Percentiles rank a stretch among this genome's conserved stretches.
phyloP scores from a whole-genome alignment of 1,140 invertebrate species.

The Philaenus spumarius region DNA sequence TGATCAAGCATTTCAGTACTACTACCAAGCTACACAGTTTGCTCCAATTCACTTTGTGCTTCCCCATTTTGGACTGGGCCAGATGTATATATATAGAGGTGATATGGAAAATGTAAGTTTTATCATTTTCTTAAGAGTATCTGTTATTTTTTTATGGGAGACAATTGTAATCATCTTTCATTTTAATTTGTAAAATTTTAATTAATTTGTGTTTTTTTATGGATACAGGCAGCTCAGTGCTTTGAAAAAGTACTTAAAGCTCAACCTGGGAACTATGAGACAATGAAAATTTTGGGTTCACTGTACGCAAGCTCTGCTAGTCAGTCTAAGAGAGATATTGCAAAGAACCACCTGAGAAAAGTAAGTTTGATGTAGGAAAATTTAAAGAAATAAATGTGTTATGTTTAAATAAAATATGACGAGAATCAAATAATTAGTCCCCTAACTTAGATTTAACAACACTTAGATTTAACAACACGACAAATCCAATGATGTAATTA shows the following conservation, averaged over 20 bases:
- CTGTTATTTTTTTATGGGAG: conserved; percentile 5
- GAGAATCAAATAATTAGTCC: too few relatives aligned
- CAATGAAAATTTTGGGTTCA: conserved; percentile 98
- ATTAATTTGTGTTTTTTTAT: too few relatives aligned
- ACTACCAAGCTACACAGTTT: conserved; percentile 98
- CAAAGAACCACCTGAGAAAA: conserved; percentile 83
- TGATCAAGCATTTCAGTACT: conserved; percentile 98
- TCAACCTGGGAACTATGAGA: conserved; percentile 97
- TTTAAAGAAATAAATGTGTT: too few relatives aligned
- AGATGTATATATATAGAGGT: conserved; percentile 98
- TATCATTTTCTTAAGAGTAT: conserved; percentile 16
- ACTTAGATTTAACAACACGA: too few relatives aligned
- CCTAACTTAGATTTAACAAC: too few relatives aligned
- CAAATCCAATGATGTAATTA: too few relatives aligned
- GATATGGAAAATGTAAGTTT: conserved; percentile 90
- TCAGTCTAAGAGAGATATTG: conserved; percentile 86
- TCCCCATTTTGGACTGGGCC: conserved; percentile 95
- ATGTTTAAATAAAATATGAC: too few relatives aligned
- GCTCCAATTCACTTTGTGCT: conserved; percentile 91
- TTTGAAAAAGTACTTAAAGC: conserved; percentile 98
- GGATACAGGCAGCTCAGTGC: conserved; percentile 81
- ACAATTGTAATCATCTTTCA: too few relatives aligned
- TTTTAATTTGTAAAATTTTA: too few relatives aligned
- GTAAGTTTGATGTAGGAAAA: conserved; percentile 32
- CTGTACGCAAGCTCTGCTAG: conserved; percentile 89